Evolutionary conservation across 2,113 vertebrate species (phyloP).

Genomic region (Bujurquina vittata): DNA sequence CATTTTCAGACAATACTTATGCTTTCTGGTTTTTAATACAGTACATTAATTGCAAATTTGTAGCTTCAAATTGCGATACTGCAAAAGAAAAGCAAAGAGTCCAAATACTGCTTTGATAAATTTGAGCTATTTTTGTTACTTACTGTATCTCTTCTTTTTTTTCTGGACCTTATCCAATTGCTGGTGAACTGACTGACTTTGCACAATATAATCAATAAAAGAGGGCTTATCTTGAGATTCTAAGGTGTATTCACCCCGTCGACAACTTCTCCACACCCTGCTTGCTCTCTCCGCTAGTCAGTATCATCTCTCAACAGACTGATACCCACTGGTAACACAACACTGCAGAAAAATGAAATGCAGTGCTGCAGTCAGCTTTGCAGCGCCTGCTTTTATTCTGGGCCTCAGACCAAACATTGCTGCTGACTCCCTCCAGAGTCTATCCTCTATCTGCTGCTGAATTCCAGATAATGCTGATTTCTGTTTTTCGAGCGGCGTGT

Average conservation of each 20-base stretch:
- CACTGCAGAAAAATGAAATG: conserved; percentile 67
- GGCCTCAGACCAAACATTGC: conserved; percentile 18
- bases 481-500: background rate
- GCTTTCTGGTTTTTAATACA: background rate
- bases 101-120: background rate
- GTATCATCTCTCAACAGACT: conserved; percentile 59
- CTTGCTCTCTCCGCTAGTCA: conserved; percentile 30
- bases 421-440: conserved; percentile 20
- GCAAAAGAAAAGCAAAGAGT: background rate
- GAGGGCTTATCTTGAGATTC: background rate
- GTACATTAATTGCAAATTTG: background rate
- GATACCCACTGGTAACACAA: conserved; percentile 57
- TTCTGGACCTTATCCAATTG: background rate
- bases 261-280: conserved; percentile 56
- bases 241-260: conserved; percentile 5
- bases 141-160: background rate
- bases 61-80: background rate
- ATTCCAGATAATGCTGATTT: conserved; percentile 34
- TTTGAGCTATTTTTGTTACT: background rate
- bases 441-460: conserved; percentile 19
- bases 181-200: background rate
- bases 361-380: conserved; percentile 50
- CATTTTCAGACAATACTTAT: background rate
- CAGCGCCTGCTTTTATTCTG: conserved; percentile 35
- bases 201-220: background rate